These are phyloP conservation scores for Ophion obscuratus DNA, from an alignment of 2,888 invertebrate species.

Conservation along the genomic window DNA sequence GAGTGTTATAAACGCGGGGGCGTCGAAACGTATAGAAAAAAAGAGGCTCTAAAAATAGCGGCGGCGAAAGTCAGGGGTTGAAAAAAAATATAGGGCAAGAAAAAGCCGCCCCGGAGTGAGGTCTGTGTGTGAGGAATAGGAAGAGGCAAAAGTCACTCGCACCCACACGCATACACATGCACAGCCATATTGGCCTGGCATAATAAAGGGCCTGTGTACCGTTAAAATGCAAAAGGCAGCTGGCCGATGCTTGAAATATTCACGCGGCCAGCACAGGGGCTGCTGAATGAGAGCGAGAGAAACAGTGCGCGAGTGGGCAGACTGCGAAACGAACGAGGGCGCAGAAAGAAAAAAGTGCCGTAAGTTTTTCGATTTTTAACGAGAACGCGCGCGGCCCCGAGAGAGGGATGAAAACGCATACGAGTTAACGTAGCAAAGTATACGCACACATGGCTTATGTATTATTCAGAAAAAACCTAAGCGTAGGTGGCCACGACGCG, in stretches of 20 bases:
- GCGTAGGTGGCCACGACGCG: conserved; percentile 48
- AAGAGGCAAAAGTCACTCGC: conserved; percentile 1
- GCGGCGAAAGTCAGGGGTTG: background rate
- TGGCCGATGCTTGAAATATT: conserved; percentile 74
- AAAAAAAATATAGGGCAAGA: conserved; percentile 29
- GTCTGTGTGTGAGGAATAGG: conserved; percentile 20
- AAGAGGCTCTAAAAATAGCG: conserved; percentile 26
- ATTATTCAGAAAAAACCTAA: conserved; percentile 65
- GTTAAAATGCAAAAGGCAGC: conserved; percentile 70
- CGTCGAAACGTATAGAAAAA: background rate
- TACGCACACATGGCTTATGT: conserved; percentile 55
- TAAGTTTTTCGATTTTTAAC: conserved; percentile 63
- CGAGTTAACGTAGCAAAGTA: conserved; percentile 1
- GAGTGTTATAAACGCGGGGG: background rate
- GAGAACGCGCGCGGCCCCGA: background rate
- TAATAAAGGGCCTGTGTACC: conserved; percentile 64
- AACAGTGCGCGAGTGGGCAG: conserved; percentile 26
- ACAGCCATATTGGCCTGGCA: conserved; percentile 40
- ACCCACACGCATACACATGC: conserved; percentile 5
- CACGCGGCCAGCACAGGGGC: conserved; percentile 61
- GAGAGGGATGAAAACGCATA: background rate
- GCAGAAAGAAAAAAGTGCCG: conserved; percentile 38
- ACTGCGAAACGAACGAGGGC: conserved; percentile 3
- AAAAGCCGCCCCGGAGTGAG: conserved; percentile 26
- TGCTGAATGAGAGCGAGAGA: conserved; percentile 35